Percentiles rank a stretch among this genome's conserved stretches.
Evolutionary conservation across 2,797 vertebrate species (phyloP).

Genomic region (Vipera latastei): DNA sequence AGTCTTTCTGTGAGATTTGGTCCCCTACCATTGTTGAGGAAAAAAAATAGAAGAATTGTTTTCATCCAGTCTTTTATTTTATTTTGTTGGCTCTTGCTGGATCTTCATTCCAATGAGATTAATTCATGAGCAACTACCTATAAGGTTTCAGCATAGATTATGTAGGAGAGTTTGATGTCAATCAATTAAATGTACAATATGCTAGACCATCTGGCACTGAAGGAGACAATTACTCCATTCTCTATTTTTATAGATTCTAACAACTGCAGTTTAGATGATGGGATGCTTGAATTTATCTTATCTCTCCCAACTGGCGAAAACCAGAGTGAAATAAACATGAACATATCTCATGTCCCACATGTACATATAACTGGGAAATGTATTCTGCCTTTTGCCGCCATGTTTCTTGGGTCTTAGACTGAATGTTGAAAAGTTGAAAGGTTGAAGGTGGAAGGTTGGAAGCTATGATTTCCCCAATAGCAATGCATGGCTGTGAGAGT

Average conservation of each 20-base stretch:
- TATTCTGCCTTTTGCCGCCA: background rate
- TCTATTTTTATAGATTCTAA: background rate
- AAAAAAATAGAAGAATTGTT: background rate
- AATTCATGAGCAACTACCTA: background rate
- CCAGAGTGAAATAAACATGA: background rate
- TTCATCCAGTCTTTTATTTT: background rate
- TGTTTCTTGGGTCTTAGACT: background rate
- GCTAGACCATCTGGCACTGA: background rate
- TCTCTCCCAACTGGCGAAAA: too few species aligned
- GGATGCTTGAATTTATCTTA: background rate
- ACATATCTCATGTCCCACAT: too few species aligned
- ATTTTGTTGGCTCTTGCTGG: background rate
- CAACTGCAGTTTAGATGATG: background rate
- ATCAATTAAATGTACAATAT: background rate
- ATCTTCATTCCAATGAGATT: background rate
- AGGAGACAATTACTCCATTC: background rate
- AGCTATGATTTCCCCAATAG: too few species aligned
- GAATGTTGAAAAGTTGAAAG: background rate
- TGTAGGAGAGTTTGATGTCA: background rate
- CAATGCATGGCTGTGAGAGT: too few species aligned
- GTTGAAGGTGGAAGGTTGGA: too few species aligned
- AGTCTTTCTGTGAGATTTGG: background rate
- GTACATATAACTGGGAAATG: background rate
- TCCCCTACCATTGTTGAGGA: background rate
- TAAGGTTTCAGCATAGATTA: background rate